Evolutionary conservation across 2,888 invertebrate genomes (phyloP), one percentile per base, ranked within the genome.

Genomic region (Sericinus montela): DNA sequence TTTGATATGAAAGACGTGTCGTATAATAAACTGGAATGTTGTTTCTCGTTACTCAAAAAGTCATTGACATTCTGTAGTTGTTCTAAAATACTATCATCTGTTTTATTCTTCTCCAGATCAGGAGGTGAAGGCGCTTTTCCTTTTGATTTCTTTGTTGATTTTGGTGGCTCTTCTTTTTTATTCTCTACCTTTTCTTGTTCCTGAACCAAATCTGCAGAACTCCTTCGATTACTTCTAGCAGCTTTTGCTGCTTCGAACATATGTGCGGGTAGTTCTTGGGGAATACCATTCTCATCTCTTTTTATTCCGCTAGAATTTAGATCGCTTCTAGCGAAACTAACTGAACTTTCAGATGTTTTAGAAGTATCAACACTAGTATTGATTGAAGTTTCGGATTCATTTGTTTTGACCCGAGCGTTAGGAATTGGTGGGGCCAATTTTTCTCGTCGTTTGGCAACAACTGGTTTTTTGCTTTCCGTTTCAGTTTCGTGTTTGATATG

Each of bases 101-200:
- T 87, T 72, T 84, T 87, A 54, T 89, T 89, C 55, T 75, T 88
- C 16, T 88, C 87, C 1, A 59, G 53, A 42, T 89, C 90, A n/a
- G 94, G 94, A 0, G 93, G 94, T 0, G 91, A 91, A 0, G 94
- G 94, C 1, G 94, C 94, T 80, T 94, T 94, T 0, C 94, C 92
- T 73, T 94, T 94, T 36, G 88, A 90, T 69, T 91, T 93, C 61
- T 92, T 93, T 1, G 76, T 65, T 4, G 79, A 71, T 65, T 89
- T 86, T 0, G 61, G 67, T 35, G 55, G 65, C 67, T 81, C 88
- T 38, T 80, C 80, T 54, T 80, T 81, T 55, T 76, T 80, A 5
- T 60, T 52, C 23, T 81, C 80, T 25, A 50, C 37, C 58, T 69
- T 79, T 4, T 83, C 79, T 59, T 72, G 80, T 8, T 83, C 84